These are phyloP conservation scores for Atlantisia rogersi DNA, from an alignment of 2,113 vertebrate species.

Conservation along the genomic window DNA sequence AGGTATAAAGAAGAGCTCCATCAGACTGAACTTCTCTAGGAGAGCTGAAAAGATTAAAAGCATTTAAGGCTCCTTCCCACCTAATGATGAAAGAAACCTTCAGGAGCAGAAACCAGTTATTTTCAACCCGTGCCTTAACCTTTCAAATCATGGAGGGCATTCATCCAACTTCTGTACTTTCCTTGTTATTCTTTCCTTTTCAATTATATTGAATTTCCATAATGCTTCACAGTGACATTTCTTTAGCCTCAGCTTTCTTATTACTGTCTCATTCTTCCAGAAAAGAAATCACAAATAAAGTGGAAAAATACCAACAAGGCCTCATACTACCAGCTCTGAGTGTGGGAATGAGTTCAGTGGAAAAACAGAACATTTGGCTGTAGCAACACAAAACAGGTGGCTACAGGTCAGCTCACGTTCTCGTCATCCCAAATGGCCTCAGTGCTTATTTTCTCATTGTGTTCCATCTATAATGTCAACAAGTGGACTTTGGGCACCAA, in stretches of 20 bases:
- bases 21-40: background rate
- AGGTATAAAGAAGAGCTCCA: background rate
- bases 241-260: background rate
- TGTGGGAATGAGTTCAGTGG: background rate
- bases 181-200: background rate
- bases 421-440: background rate
- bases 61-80: background rate
- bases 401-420: slow-evolving; percentile 22
- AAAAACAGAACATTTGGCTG: background rate
- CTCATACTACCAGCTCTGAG: background rate
- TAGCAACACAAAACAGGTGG: slow-evolving; percentile 15
- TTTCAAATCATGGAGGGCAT: background rate
- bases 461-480: slow-evolving; percentile 9
- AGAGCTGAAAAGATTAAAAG: background rate
- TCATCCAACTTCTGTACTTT: background rate
- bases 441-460: background rate
- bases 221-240: background rate
- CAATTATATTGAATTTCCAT: slow-evolving; percentile 10
- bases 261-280: background rate
- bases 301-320: background rate
- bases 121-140: background rate
- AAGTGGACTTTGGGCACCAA: background rate
- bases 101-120: background rate
- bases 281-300: background rate
- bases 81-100: background rate